Percentiles rank a stretch among this genome's conserved stretches.
Evolutionary conservation across 2,797 vertebrate genomes (phyloP).

Genomic region (Pygocentrus nattereri): DNA sequence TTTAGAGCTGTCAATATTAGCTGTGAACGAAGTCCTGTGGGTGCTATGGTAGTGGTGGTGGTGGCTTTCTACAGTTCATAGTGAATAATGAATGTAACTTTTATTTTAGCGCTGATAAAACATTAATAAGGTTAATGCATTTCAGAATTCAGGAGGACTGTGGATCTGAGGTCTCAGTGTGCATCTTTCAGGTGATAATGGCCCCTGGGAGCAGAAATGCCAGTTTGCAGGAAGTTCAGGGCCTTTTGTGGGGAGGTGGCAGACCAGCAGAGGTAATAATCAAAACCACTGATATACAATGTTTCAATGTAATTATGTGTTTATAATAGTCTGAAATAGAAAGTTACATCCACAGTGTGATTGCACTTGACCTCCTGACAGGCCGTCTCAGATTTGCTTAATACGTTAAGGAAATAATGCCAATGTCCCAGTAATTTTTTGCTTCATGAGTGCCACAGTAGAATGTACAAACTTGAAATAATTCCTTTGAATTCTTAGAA

Average conservation of each 20-base stretch:
- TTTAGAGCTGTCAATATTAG: not conserved
- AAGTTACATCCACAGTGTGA: too few relatives aligned
- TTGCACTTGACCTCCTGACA: too few relatives aligned
- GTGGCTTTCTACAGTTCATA: not conserved
- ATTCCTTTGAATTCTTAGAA: too few relatives aligned
- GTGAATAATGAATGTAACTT: not conserved
- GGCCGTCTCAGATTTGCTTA: too few relatives aligned
- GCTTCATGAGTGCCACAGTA: too few relatives aligned
- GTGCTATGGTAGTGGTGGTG: not conserved
- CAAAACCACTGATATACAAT: too few relatives aligned
- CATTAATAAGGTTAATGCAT: not conserved
- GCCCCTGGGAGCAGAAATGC: conserved; percentile 96
- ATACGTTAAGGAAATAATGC: too few relatives aligned
- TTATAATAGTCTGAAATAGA: too few relatives aligned
- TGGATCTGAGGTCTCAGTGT: not conserved
- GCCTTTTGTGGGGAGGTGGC: conserved; percentile 90
- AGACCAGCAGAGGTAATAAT: conserved; percentile 84
- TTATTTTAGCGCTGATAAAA: not conserved
- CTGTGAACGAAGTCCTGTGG: not conserved
- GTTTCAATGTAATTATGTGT: too few relatives aligned
- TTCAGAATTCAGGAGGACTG: not conserved
- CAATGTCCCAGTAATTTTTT: too few relatives aligned
- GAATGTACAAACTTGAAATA: too few relatives aligned
- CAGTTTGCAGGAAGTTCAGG: conserved; percentile 89
- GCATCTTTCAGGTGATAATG: conserved; percentile 89